A percentile compares a stretch with the other conserved stretches of the same genome.
Evolutionary conservation across 2,797 vertebrate genomes (phyloP).

Genomic region (Eupleurogrammus muticus): DNA sequence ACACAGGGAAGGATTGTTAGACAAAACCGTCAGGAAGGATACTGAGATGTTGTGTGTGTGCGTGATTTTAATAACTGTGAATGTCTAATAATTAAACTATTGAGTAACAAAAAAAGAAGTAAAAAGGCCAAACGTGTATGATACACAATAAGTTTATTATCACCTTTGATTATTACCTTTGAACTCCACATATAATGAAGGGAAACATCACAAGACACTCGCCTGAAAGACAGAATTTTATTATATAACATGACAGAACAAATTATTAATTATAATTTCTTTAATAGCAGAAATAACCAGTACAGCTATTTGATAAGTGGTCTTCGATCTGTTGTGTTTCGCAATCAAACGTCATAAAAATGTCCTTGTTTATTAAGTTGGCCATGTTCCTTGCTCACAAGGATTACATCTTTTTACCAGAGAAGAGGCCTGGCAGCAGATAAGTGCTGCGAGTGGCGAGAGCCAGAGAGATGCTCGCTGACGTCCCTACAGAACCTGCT

Average conservation of each 20-base stretch:
- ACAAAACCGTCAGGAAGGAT: not conserved
- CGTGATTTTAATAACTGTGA: not conserved
- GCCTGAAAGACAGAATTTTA: constrained; percentile 1
- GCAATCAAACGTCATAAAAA: not conserved
- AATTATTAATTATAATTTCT: not conserved
- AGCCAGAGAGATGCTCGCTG: no score
- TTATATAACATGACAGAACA: not conserved
- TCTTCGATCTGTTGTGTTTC: not conserved
- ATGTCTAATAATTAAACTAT: constrained; percentile 9
- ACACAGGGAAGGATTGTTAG: constrained; percentile 22
- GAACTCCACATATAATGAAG: constrained; percentile 32
- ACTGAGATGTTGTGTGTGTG: not conserved
- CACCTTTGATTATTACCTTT: no score
- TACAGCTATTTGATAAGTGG: not conserved
- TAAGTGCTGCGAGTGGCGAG: no score
- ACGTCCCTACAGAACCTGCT: no score
- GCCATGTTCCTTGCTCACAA: no score
- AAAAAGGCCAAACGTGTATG: not conserved
- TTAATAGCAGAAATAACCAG: not conserved
- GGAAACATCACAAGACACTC: not conserved
- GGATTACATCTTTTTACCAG: no score
- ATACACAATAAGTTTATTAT: not conserved
- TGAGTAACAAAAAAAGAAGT: not conserved
- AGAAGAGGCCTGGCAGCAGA: no score
- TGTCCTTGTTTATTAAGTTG: constrained; percentile 4